phyloP scores from a whole-genome alignment of 2,797 vertebrate species.

The Protosalanx chinensis region DNA sequence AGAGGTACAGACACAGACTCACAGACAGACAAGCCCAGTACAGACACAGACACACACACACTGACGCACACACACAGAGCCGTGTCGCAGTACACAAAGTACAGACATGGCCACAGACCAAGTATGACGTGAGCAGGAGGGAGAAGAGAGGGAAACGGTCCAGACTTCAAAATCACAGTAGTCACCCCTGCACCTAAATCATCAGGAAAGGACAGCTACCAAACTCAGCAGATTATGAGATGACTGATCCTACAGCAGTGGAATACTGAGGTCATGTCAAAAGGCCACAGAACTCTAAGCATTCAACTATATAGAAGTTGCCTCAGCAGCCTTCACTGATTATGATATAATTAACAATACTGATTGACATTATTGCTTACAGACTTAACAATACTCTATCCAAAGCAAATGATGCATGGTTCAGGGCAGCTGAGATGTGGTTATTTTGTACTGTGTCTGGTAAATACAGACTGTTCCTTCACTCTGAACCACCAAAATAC shows the following conservation, averaged over 20 bases:
- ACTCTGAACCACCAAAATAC: conserved; percentile 18
- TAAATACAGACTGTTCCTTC: too few relatives aligned
- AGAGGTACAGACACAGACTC: not conserved
- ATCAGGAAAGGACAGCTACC: conserved; percentile 22
- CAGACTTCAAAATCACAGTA: conserved; percentile 21
- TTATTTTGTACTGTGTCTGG: not conserved
- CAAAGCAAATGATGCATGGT: conserved; percentile 31
- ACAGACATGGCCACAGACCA: not conserved
- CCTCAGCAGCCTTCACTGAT: conserved; percentile 30
- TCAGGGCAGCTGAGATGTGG: conserved; percentile 31
- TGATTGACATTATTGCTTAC: conserved; percentile 49
- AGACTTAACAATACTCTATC: conserved; percentile 29
- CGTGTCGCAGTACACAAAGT: not conserved
- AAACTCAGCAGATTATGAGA: conserved; percentile 32
- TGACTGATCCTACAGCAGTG: conserved; percentile 24
- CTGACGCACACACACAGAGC: too few relatives aligned
- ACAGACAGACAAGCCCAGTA: too few relatives aligned
- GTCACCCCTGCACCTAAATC: conserved; percentile 27
- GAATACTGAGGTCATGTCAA: conserved; percentile 23
- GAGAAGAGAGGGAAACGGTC: conserved; percentile 1
- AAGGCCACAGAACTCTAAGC: conserved; percentile 10
- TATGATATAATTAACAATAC: conserved; percentile 18
- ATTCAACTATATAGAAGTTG: conserved; percentile 4
- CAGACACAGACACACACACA: too few relatives aligned
- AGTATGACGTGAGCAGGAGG: conserved; percentile 7